Percentiles rank a stretch among this genome's conserved stretches.
These are phyloP conservation scores for Triops longicaudatus DNA, from an alignment of 1,140 invertebrate species.

Conservation along the genomic window DNA sequence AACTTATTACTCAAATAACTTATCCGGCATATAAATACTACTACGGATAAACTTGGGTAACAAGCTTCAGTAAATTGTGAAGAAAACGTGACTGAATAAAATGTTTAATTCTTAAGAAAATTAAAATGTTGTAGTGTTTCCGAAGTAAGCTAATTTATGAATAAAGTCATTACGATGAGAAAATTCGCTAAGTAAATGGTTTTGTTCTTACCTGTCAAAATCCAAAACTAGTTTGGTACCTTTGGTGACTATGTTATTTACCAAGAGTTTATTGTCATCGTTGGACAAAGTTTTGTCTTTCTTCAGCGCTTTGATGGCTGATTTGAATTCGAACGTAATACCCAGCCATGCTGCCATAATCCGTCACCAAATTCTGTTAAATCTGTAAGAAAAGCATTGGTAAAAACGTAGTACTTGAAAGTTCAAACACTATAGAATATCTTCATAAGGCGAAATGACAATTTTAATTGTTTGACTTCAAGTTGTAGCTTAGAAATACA, in stretches of 20 bases:
- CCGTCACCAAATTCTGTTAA: neutral
- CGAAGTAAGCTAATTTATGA: no score
- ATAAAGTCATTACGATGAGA: neutral
- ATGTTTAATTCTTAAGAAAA: no score
- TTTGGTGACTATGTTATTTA: neutral
- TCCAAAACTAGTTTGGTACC: neutral
- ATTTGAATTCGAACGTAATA: neutral
- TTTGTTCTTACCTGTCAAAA: neutral
- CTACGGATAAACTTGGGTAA: no score
- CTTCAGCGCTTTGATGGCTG: neutral
- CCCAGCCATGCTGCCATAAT: neutral
- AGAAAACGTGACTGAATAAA: no score
- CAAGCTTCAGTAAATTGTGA: no score
- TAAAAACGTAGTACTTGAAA: neutral
- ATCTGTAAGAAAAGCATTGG: neutral
- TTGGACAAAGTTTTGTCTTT: neutral
- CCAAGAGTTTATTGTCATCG: neutral
- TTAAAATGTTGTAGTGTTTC: no score
- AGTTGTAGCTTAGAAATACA: no score
- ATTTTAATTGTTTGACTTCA: no score
- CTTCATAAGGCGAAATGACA: no score
- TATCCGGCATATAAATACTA: no score
- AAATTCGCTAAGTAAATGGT: neutral
- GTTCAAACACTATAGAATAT: neutral
- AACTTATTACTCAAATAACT: no score